Evolutionary conservation across 2,797 vertebrate genomes (phyloP), one percentile per base, ranked within the genome.

Genomic region (Catostomus latipinnis): DNA sequence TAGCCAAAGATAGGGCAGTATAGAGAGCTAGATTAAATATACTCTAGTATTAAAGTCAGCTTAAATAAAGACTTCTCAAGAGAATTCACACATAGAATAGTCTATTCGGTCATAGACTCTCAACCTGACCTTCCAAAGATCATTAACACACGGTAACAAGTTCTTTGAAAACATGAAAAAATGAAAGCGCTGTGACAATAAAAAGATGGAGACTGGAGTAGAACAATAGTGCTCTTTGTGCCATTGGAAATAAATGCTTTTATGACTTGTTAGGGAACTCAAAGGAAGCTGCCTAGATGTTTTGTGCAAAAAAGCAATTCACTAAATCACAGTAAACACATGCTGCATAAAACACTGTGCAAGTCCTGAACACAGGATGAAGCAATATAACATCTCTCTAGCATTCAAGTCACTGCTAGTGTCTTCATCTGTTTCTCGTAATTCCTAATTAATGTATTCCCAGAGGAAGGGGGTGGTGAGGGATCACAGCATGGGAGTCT

Each of bases 271-370:
- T 62, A 71, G 50, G 58, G 71, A 78, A 62, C 76, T 54, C 68
- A 7, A 71, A 70, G 72, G 76, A 78, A 71, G 34, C 83, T 86
- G 79, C 85, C 81, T 91, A 88, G 90, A 92, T 83, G 84, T 89
- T 34, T 92, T 91, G 92, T 91, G 93, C 92, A 92, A 92, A 93
- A 92, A 92, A 94, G 93, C 53, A 80, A 73, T 72, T 80, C 13
- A 49, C 16, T 73, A 66, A 80, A 66, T 80, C 68, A 67, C 52
- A 73, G 18, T 73, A 58, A 66, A 56, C 10, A 18, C 1, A 34
- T 16, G 45, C 43, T 58, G 45, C 53, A 73, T 73, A 73, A 80
- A 80, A 78, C 67, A 62, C 49, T 46, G 45, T 43, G 61, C 57
- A 58, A 34, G 75, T 50, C 0, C 34, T 34, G 34, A 34, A 76